Percentiles rank a stretch among this genome's conserved stretches.
These are phyloP conservation scores for Eristalinus sepulchralis DNA, from an alignment of 2,888 invertebrate species.

Conservation along the genomic window DNA sequence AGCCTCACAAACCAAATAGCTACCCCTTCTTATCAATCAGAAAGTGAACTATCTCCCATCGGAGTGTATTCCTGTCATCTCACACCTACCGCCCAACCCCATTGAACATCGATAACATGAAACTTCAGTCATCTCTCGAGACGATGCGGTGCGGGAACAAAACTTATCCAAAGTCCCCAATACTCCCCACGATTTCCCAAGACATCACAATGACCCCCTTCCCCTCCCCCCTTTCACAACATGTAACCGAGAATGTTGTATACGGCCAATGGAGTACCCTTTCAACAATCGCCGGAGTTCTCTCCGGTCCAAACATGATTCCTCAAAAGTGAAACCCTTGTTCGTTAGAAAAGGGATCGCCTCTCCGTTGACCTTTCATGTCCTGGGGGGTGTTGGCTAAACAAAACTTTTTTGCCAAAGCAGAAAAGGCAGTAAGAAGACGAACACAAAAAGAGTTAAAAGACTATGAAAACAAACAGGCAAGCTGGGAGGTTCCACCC, in stretches of 20 bases:
- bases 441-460: neutral
- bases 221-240: neutral
- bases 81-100: neutral
- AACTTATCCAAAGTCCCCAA: neutral
- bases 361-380: neutral
- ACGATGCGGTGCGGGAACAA: neutral
- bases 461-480: neutral
- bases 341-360: neutral
- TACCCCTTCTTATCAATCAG: neutral
- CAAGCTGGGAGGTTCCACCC: neutral
- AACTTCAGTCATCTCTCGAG: neutral
- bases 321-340: slow-evolving; percentile 13
- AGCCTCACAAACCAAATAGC: neutral
- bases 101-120: neutral
- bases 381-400: slow-evolving; percentile 12
- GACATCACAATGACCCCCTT: too few relatives aligned
- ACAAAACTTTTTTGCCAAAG: slow-evolving; percentile 15
- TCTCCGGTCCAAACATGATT: slow-evolving; percentile 2
- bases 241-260: neutral
- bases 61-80: neutral
- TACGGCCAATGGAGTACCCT: neutral
- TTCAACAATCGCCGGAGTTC: neutral
- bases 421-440: neutral
- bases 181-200: neutral
- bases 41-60: neutral